These are phyloP conservation scores for Corythaeola cristata DNA, from an alignment of 2,113 vertebrate species.

Conservation along the genomic window DNA sequence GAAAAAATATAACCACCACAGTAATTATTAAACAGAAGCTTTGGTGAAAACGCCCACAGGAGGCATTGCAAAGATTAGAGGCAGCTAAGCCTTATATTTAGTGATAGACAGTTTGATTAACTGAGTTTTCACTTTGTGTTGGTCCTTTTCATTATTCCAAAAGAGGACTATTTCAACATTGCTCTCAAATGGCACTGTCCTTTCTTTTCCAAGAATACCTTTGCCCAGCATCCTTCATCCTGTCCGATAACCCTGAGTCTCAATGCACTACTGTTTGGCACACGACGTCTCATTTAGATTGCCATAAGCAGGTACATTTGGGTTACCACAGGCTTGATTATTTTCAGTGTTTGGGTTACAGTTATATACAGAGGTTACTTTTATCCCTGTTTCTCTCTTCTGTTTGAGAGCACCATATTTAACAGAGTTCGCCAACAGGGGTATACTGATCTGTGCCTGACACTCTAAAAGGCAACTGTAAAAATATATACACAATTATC, in stretches of 20 bases:
- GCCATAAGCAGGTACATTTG: not conserved
- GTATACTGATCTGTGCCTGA: not conserved
- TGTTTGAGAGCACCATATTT: not conserved
- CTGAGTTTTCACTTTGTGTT: not conserved
- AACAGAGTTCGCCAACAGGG: not conserved
- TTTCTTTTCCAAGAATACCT: not conserved
- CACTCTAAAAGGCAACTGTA: not conserved
- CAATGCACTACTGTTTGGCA: not conserved
- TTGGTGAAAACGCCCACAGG: not conserved
- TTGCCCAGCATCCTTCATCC: not conserved
- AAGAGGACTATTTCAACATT: not conserved
- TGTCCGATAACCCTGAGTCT: not conserved
- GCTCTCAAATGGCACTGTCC: not conserved
- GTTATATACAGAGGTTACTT: not conserved
- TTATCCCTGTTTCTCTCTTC: not conserved
- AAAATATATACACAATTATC: not conserved
- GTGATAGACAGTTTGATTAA: constrained; percentile 15
- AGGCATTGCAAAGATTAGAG: not conserved
- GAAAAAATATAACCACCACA: not conserved
- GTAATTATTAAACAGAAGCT: not conserved
- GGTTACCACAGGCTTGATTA: not conserved
- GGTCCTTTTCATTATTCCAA: not conserved
- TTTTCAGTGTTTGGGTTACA: not conserved
- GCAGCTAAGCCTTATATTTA: not conserved
- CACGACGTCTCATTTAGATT: not conserved